These are phyloP conservation scores for Thamnophis sirtalis DNA, from an alignment of 2,113 vertebrate genomes.

Conservation along the genomic window DNA sequence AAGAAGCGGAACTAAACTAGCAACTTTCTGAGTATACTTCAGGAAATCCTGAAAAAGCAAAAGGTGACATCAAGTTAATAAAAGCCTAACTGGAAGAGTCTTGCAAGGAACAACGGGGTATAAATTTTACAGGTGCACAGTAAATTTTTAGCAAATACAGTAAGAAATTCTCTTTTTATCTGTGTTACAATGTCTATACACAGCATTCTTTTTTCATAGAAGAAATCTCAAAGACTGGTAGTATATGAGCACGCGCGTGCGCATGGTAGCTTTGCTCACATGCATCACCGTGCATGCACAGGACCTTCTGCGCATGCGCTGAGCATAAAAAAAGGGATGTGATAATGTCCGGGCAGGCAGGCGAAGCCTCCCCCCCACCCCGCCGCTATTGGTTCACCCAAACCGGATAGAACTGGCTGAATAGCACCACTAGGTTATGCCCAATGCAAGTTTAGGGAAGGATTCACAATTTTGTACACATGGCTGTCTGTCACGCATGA, in stretches of 20 bases:
- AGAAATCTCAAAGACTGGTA: slow-evolving; percentile 24
- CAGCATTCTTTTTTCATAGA: slow-evolving; percentile 15
- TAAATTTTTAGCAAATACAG: neutral
- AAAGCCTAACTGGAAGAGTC: neutral
- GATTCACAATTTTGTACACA: neutral
- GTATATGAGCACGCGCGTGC: too few species aligned
- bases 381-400: too few species aligned
- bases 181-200: slow-evolving; percentile 15
- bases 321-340: too few species aligned
- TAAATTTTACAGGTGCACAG: neutral
- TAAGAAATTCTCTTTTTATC: neutral
- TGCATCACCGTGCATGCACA: too few species aligned
- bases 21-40: neutral
- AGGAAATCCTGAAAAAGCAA: neutral
- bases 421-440: neutral
- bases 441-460: slow-evolving; percentile 6
- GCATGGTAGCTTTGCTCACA: too few species aligned
- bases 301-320: too few species aligned
- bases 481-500: neutral
- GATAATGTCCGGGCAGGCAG: too few species aligned
- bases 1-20: neutral
- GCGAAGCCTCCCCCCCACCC: too few species aligned
- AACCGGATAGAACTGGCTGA: too few species aligned
- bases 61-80: neutral
- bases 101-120: neutral